Evolutionary conservation across 1,140 invertebrate species (phyloP).

Genomic region (Ceratina calcarata): DNA sequence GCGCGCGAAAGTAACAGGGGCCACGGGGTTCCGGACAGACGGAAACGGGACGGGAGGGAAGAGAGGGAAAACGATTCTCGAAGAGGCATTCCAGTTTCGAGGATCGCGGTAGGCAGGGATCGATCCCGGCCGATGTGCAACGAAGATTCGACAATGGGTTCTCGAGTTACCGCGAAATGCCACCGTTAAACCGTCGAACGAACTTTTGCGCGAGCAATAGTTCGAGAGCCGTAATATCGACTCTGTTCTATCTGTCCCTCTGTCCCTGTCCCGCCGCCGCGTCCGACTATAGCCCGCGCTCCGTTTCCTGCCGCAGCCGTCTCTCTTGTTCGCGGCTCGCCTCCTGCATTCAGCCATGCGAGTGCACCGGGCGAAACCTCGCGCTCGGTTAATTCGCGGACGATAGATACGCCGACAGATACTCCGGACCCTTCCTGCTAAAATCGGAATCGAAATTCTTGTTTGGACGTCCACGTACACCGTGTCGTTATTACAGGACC

Average conservation of each 20-base stretch:
- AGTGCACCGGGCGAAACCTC: constrained; percentile 44
- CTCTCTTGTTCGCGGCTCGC: constrained; percentile 26
- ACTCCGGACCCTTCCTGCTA: constrained; percentile 3
- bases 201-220: constrained; percentile 45
- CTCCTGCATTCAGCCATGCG: constrained; percentile 46
- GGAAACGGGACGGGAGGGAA: neutral
- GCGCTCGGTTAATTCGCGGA: constrained; percentile 51
- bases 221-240: constrained; percentile 49
- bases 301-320: neutral
- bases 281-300: neutral
- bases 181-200: constrained; percentile 38
- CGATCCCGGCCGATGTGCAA: constrained; percentile 38
- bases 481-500: constrained; percentile 8
- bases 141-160: constrained; percentile 40
- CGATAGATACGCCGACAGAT: constrained; percentile 22
- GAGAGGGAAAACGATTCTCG: neutral
- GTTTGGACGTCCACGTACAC: constrained; percentile 15
- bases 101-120: constrained; percentile 11
- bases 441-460: constrained; percentile 37
- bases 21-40: neutral
- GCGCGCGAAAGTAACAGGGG: constrained; percentile 4
- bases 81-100: constrained; percentile 33
- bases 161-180: constrained; percentile 42
- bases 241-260: neutral
- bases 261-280: neutral